Percentiles rank a stretch among this genome's conserved stretches.
These are phyloP conservation scores for Accipiter virgatus DNA, from an alignment of 2,113 vertebrate genomes.

Conservation along the genomic window DNA sequence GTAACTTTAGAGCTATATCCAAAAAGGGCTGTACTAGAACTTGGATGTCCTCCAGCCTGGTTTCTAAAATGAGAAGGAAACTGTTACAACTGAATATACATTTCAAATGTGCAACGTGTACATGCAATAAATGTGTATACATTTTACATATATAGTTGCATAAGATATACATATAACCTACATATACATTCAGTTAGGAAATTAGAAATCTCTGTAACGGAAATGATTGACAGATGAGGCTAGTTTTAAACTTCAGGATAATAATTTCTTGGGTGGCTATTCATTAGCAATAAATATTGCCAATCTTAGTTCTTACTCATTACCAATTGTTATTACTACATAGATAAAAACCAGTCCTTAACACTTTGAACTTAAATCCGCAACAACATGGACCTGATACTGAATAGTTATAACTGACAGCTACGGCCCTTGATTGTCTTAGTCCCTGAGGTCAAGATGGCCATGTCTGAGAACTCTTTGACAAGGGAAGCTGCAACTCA, in stretches of 20 bases:
- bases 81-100: background rate
- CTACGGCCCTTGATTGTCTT: background rate
- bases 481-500: background rate
- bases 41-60: background rate
- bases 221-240: background rate
- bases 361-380: background rate
- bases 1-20: background rate
- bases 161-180: rapidly evolving
- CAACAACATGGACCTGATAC: background rate
- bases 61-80: background rate
- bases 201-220: background rate
- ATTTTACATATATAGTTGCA: background rate
- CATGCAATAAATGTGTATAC: background rate
- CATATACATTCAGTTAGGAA: background rate
- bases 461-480: rapidly evolving
- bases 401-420: background rate
- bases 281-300: background rate
- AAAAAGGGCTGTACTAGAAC: background rate
- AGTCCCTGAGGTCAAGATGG: background rate
- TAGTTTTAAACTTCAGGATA: background rate
- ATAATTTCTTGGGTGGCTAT: background rate
- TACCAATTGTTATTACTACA: background rate
- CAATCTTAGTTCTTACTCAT: background rate
- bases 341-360: background rate
- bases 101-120: background rate